Evolutionary conservation across 53 echinoderm and acorn worm species (phyloP), one percentile per base, ranked within the genome.

Genomic region (Crossaster papposus): DNA sequence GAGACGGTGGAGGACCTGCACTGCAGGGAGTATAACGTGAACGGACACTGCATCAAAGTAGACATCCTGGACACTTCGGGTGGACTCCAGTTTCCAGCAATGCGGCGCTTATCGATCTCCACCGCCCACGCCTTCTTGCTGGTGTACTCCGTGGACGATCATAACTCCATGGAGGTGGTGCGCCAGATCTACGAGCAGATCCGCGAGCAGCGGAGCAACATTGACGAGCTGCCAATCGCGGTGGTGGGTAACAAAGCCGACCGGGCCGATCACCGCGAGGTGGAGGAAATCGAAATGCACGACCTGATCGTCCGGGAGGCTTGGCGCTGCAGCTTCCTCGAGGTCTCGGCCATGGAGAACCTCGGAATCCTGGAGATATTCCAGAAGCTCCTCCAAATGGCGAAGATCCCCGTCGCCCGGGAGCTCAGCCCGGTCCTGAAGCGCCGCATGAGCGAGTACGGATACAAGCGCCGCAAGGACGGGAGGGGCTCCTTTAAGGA

Each of bases 41-140:
- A 96, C 22, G 99, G 99, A 35, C 94, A 95, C 71, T 87, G 93
- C 51, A 96, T 99, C 36, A 99, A 96, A 58, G 99, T 99, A 15
- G 99, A 99, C 82, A 99, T 99, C 24, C 88, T 99, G 7, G 99
- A 99, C 73, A 99, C 99, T 15, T 94, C 99, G 13, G 99, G 99
- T 7, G 92, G 95, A 1, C 85, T 96, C 72, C 94, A 96, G 62
- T 99, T 99, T 58, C 99, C 99, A 0, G 99, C 99, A 36, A 99
- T 99, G 99, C 89, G 99, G 78, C 81, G 99, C 17, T 52, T 99
- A 65, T 99, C 99, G 11, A 99, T 99, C 70, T 99, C 99, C 1
- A 99, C 99, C 22, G 99, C 95, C 14, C 93, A 99, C 83, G 99
- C 99, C 9, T 99, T 99, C 62, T 33, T 99, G 5, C 84, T 99